Conservation (phyloP, 1,140 invertebrate species). For the Heliconius hermathena region DNA sequence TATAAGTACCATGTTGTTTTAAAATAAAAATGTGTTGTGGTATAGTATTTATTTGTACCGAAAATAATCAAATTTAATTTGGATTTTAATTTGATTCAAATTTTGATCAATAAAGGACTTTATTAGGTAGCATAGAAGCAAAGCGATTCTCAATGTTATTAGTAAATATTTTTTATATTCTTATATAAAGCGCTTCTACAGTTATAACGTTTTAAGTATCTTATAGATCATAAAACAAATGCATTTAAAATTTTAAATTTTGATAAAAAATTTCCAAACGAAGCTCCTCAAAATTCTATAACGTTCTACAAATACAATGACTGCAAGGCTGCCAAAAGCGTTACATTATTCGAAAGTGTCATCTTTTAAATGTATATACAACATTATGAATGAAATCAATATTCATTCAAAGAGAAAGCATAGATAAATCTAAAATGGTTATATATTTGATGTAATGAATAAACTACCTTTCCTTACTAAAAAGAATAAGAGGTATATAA, state of each 20-base stretch:
- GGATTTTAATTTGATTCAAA: neutral
- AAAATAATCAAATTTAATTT: neutral
- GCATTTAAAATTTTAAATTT: slow-evolving; percentile 19
- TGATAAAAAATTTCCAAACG: slow-evolving; percentile 24
- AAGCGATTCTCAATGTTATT: slow-evolving; percentile 27
- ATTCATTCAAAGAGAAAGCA: slow-evolving; percentile 41
- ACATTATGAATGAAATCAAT: slow-evolving; percentile 38
- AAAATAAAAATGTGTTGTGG: neutral
- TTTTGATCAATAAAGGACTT: neutral
- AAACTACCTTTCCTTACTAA: slow-evolving; percentile 68
- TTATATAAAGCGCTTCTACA: slow-evolving; percentile 16
- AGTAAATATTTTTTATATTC: neutral
- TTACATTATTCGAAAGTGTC: slow-evolving; percentile 28
- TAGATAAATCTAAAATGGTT: slow-evolving; percentile 44
- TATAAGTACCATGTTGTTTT: slow-evolving; percentile 1
- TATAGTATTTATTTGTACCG: neutral
- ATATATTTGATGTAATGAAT: slow-evolving; percentile 54
- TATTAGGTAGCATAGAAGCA: slow-evolving; percentile 21
- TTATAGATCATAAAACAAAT: slow-evolving; percentile 7
- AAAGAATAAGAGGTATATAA: slow-evolving; percentile 66
- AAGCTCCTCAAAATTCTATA: slow-evolving; percentile 35
- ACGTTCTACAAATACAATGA: slow-evolving; percentile 36
- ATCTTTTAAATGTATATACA: slow-evolving; percentile 27
- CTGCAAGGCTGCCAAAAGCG: slow-evolving; percentile 41
- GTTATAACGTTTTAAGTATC: neutral